Base-by-base conservation (phyloP, 2,888 invertebrate genomes). In the Entomobrya multifasciata region DNA sequence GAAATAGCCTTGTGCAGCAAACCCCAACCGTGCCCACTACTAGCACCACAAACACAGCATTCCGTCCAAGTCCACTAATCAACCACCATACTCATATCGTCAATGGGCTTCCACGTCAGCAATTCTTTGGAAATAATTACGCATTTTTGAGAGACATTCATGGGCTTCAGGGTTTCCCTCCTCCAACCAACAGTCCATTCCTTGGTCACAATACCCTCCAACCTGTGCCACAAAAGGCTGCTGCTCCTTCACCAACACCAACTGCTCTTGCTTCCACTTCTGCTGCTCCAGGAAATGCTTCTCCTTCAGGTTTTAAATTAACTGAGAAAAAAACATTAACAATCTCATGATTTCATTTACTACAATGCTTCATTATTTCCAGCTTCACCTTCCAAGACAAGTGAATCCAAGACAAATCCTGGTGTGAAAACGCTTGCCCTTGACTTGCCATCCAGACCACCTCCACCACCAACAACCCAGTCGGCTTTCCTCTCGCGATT, bases 121-220 rank as follows among this genome's bases (percentile, higher is more conserved):
- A 86, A 36, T 86, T 86, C 36, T 86, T 86, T 80, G 86, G 86
- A n/a, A 86, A 86, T 22, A 86, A 86, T 65, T 86, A 86, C 60
- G 86, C 44, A 0, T 86, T 86, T 20, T 86, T 86, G 22, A 60
- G 86, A 22, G 44, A 80, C 4, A 60, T 80, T 25, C 86, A 86
- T 85, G 85, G 85, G 10, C 72, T 85, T 15, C 36, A 36, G 8
- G 49, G 41, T 15, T 47, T 85, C 47, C 77, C n/a, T n/a, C n/a
- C 84, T 22, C 17, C 85, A 5, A 85, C 85, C 2, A 5, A 49
- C 13, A 41, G 60, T 1, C 79, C 79, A 5, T 79, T 72, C 52
- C n/a, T 62, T 36, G 70, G 78, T 6, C 79, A 85, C 10, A 79
- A 57, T 11, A 52, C 36, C 5, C n/a, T 79, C 11, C 47, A 47